Conservation (phyloP, 2,113 vertebrate species). For the Ploceus nigricollis region DNA sequence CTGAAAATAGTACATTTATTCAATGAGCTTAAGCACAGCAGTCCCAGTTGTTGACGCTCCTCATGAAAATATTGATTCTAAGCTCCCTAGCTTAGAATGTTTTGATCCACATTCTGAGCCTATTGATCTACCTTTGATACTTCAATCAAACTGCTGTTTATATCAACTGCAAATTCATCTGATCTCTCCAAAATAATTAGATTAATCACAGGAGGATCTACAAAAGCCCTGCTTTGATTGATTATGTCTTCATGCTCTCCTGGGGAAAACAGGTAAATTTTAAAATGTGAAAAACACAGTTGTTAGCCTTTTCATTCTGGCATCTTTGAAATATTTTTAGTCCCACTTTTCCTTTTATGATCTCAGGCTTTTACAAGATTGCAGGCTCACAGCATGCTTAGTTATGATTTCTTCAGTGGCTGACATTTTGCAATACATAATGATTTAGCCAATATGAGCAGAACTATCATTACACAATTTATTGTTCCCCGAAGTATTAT, state of each 20-base stretch:
- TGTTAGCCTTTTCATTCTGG: constrained; percentile 34
- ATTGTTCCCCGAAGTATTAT: constrained; percentile 45
- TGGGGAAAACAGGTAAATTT: constrained; percentile 30
- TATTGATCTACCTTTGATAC: constrained; percentile 52
- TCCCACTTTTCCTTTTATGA: constrained; percentile 12
- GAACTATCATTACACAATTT: constrained; percentile 51
- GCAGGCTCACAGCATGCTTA: neutral
- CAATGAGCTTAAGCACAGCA: neutral
- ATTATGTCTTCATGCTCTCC: constrained; percentile 22
- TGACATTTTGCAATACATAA: constrained; percentile 46
- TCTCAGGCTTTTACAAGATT: neutral
- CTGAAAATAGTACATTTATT: constrained; percentile 42
- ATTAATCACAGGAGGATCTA: constrained; percentile 47
- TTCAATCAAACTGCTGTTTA: constrained; percentile 34
- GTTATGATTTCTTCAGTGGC: constrained; percentile 37
- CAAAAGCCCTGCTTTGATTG: constrained; percentile 27
- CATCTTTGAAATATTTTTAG: constrained; percentile 26
- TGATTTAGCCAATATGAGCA: constrained; percentile 42
- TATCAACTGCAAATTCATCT: neutral
- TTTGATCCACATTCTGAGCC: constrained; percentile 50
- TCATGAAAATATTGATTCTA: constrained; percentile 60
- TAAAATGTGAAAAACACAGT: neutral
- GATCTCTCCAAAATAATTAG: constrained; percentile 39
- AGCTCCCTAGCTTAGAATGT: constrained; percentile 40
- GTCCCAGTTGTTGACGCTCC: constrained; percentile 13